Conservation (phyloP, 2,888 invertebrate genomes). For the Psylliodes chrysocephalus region DNA sequence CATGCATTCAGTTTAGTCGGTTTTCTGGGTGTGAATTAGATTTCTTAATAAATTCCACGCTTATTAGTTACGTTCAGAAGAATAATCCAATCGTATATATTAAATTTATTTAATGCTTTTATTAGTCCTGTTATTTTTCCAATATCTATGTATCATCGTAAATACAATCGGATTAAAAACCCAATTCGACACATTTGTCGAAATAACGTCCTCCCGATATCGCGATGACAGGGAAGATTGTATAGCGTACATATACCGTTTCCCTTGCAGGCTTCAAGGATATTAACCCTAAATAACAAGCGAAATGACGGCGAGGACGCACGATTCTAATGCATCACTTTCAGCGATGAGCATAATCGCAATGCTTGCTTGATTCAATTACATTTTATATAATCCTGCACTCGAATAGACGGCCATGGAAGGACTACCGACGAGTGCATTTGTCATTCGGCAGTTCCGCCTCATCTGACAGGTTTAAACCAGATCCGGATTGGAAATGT, state of each 20-base stretch:
- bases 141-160: too few relatives aligned
- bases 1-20: too few relatives aligned
- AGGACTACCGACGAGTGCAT: conserved; percentile 60
- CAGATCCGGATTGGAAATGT: too few relatives aligned
- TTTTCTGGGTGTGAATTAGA: too few relatives aligned
- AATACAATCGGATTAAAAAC: too few relatives aligned
- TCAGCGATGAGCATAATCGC: conserved; percentile 61
- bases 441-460: conserved; percentile 64
- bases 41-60: too few relatives aligned
- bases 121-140: too few relatives aligned
- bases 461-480: conserved; percentile 62
- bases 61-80: too few relatives aligned
- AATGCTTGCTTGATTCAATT: conserved; percentile 63
- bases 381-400: conserved; percentile 65
- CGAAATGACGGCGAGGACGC: conserved; percentile 51
- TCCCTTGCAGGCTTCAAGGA: conserved; percentile 47
- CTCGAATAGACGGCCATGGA: conserved; percentile 57
- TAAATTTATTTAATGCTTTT: too few relatives aligned
- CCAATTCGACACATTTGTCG: not conserved
- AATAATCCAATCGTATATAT: too few relatives aligned
- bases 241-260: conserved; percentile 32
- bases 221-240: not conserved
- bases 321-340: conserved; percentile 60
- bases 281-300: conserved; percentile 53
- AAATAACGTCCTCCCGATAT: not conserved